phyloP scores from a whole-genome alignment of 2,888 invertebrate species.

The Ectemnius continuus region DNA sequence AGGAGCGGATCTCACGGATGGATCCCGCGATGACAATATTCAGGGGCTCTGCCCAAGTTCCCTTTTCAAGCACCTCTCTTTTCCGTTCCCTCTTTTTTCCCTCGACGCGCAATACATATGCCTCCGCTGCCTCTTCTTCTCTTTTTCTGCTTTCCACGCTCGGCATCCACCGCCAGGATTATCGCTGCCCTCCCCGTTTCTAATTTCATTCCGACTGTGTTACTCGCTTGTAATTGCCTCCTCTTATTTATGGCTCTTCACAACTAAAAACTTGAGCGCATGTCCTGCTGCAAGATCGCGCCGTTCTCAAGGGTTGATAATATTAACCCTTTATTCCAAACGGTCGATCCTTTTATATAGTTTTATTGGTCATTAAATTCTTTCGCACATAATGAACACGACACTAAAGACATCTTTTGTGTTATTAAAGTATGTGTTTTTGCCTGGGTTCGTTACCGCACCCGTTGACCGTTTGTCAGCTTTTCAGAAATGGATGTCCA shows the following conservation, averaged over 20 bases:
- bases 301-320: no score
- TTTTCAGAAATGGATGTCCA: constrained; percentile 6
- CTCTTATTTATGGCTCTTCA: constrained; percentile 20
- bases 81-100: constrained; percentile 26
- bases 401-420: no score
- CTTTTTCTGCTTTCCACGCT: constrained; percentile 19
- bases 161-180: constrained; percentile 16
- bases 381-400: no score
- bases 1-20: constrained; percentile 70
- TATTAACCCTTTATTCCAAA: no score
- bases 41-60: constrained; percentile 61
- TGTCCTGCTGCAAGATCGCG: no score
- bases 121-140: constrained; percentile 6
- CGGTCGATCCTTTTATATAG: no score
- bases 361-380: no score
- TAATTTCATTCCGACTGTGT: constrained; percentile 33
- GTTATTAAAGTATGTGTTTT: neutral
- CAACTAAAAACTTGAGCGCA: no score
- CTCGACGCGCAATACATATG: neutral
- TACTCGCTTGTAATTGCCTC: constrained; percentile 1
- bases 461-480: no score
- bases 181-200: neutral
- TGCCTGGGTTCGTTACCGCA: neutral
- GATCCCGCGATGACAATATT: constrained; percentile 69
- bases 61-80: constrained; percentile 51